Evolutionary conservation across 2,113 vertebrate genomes (phyloP), one percentile per base, ranked within the genome.

Genomic region (Petromus typicus): DNA sequence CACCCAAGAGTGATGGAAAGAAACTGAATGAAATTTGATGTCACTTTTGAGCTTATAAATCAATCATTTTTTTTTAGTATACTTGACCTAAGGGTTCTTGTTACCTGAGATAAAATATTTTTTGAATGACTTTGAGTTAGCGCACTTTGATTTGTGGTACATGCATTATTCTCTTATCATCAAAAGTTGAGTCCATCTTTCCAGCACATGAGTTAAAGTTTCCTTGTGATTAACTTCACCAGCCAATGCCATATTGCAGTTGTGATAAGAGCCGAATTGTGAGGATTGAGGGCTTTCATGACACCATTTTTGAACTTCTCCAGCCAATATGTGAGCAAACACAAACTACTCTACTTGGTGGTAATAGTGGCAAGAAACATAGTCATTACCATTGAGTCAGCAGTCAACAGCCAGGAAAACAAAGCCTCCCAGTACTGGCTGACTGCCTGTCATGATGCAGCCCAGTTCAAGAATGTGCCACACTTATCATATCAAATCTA

Each of bases 311-410:
- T 63, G 69, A 25, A 56, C 7, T 12, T 30, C 12, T 56, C 2
- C 11, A 85, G 18, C 32, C 22, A 34, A 3, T 78, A 45, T 17
- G 40, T 34, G 9, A 88, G n/a, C 37, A 83, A 78, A 63, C 45
- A 32, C 43, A 76, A 40, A 17, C 48, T n/a, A 67, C 12, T 16
- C 23, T 76, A 76, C 22, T 81, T 37, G 69, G 43, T 51, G 57
- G 12, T 48, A 18, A 18, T 3, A 22, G 12, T 54, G 43, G 9
- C 27, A 22, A 43, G 30, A 43, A 64, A 69, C 32, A 30, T 9
- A 30, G 0, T 13, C 23, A 27, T 10, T 13, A 23, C 8, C 2
- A 30, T 11, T 56, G 54, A 51, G 12, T 0, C 7, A 69, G 18
- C 45, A 79, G 34, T 32, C 14, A 82, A 40, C 1, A 59, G n/a